phyloP scores from a whole-genome alignment of 2,113 vertebrate genomes.

The Callorhinus ursinus region DNA sequence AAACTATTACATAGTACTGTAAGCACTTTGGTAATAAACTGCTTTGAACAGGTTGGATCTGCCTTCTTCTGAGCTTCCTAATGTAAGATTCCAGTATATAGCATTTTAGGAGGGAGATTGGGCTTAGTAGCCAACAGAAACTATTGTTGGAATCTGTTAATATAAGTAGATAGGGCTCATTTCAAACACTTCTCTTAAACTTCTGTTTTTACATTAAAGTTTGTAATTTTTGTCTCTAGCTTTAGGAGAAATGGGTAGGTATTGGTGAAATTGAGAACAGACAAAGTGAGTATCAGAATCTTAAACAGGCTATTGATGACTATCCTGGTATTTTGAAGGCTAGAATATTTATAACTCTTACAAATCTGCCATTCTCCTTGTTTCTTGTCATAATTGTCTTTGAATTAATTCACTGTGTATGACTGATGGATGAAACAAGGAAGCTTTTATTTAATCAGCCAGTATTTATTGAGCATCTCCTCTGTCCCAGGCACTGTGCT shows the following conservation, averaged over 20 bases:
- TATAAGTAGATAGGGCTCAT: background rate
- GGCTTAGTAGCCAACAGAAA: background rate
- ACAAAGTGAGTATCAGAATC: background rate
- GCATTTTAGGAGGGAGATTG: background rate
- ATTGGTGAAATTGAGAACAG: background rate
- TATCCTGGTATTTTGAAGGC: background rate
- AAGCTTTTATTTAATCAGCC: background rate
- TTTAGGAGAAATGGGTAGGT: background rate
- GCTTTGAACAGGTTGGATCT: background rate
- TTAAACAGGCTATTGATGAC: background rate
- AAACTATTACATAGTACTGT: background rate
- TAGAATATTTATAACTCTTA: background rate
- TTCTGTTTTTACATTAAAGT: background rate
- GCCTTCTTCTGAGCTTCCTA: background rate
- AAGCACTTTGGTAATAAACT: background rate
- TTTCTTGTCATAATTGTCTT: background rate
- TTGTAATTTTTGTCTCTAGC: background rate
- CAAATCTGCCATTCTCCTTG: background rate
- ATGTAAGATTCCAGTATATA: background rate
- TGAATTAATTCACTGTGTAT: background rate
- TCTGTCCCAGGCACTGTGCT: background rate
- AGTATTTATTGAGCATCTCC: background rate
- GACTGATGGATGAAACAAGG: background rate
- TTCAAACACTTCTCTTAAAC: background rate
- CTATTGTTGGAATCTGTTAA: background rate